Percentiles rank a stretch among this genome's conserved stretches.
Evolutionary conservation across 1,140 invertebrate genomes (phyloP).

Genomic region (Antheraea mylitta): DNA sequence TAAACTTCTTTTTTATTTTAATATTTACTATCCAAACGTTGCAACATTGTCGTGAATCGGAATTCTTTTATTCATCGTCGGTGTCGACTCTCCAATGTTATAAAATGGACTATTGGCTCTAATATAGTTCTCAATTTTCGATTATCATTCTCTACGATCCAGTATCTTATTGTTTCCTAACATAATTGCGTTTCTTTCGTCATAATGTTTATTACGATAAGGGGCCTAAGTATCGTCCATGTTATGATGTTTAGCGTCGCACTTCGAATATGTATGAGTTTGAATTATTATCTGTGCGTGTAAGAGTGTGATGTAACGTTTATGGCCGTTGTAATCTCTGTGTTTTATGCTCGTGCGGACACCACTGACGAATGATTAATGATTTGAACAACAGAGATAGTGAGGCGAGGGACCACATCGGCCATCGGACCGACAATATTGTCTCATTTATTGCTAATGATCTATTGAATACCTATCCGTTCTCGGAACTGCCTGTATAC

Average conservation of each 20-base stretch:
- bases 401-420: conserved; percentile 26
- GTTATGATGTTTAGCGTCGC: not conserved
- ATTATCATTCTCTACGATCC: conserved; percentile 27
- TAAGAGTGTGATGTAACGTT: conserved; percentile 50
- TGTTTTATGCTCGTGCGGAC: conserved; percentile 50
- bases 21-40: conserved; percentile 26
- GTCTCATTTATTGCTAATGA: conserved; percentile 68
- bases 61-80: conserved; percentile 33
- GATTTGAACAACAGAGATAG: conserved; percentile 40
- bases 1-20: conserved; percentile 36
- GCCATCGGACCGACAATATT: conserved; percentile 53
- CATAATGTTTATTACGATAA: not conserved
- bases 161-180: not conserved
- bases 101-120: conserved; percentile 36
- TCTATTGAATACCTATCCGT: conserved; percentile 47
- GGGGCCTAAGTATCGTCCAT: not conserved
- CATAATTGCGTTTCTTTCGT: not conserved
- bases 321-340: conserved; percentile 45
- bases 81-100: conserved; percentile 15
- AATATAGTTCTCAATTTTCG: conserved; percentile 37
- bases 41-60: conserved; percentile 31
- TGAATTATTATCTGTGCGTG: conserved; percentile 33
- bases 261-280: conserved; percentile 16
- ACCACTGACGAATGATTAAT: conserved; percentile 57
- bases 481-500: conserved; percentile 17